Evolutionary conservation across 2,797 vertebrate genomes (phyloP), one percentile per base, ranked within the genome.

Genomic region (Pangasius djambal): DNA sequence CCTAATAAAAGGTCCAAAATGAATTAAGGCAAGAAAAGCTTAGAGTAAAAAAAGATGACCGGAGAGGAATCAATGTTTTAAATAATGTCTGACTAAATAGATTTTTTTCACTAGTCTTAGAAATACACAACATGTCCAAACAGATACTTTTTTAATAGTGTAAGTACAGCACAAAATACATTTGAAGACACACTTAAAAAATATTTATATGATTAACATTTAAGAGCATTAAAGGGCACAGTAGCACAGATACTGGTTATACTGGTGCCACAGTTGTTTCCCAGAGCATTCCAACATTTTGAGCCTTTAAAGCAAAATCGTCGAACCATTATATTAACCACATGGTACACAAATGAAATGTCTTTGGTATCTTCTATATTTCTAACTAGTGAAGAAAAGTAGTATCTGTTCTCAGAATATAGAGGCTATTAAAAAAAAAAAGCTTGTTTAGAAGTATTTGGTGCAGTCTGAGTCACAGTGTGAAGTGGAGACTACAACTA

Each of bases 11-110:
- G 18, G 3, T 55, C 7, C 13, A 52, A 59, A 34, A 16, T 55
- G 4, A 25, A 63, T 82, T 10, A 61, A 82, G 34, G 52, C 18
- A 40, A 57, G 16, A 37, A 6, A 82, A 59, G 25, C 52, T 34
- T 59, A 20, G 31, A 7, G 1, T 72, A 74, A 74, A 10, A 10
- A 25, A 74, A 44, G 9, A 25, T 74, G 9, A 13, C 72, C 18
- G 37, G 22, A 44, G 44, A 44, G 3, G 3, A 74, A 22, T 40
- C 34, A 50, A 77, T 78, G 75, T 52, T 40, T 40, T 61, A 6
- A 61, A 82, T 82, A 59, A 82, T 59, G 55, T 82, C 79, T 59
- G 28, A 12, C n/a, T 59, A 82, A 34, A 81, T n/a, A 48, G 31
- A 34, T 69, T n/a, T 67, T 31, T 69, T 65, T 65, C 48, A 48